phyloP scores from a whole-genome alignment of 64 coral and sea anemone genomes.

The Montipora cactus region DNA sequence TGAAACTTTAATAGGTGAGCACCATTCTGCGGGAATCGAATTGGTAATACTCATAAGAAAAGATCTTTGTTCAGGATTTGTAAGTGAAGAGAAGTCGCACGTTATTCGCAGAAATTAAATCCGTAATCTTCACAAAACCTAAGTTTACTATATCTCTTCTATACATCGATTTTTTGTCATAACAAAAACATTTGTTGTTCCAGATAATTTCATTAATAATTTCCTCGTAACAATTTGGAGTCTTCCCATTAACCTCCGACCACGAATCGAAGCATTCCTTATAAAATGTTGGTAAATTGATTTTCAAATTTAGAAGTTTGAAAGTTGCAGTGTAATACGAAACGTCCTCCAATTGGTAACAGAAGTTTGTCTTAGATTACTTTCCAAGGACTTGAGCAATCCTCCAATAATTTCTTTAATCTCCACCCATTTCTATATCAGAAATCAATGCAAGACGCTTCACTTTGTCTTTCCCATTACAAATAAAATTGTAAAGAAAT shows the following conservation, averaged over 20 bases:
- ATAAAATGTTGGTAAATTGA: no score
- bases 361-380: no score
- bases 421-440: no score
- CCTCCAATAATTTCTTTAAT: no score
- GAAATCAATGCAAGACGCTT: neutral
- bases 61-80: neutral
- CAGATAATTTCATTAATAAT: neutral
- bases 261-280: neutral
- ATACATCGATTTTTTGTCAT: neutral
- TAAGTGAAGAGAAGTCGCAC: neutral
- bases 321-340: no score
- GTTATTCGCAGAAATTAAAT: neutral
- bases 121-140: no score
- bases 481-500: neutral
- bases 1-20: neutral
- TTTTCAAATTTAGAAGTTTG: no score
- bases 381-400: no score
- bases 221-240: neutral
- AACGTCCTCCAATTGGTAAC: no score
- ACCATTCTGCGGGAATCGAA: neutral
- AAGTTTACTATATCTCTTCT: neutral
- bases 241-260: neutral
- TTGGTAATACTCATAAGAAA: neutral
- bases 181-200: neutral
- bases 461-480: neutral